These are phyloP conservation scores for Melanophora roralis DNA, from an alignment of 2,888 invertebrate genomes.

Conservation along the genomic window DNA sequence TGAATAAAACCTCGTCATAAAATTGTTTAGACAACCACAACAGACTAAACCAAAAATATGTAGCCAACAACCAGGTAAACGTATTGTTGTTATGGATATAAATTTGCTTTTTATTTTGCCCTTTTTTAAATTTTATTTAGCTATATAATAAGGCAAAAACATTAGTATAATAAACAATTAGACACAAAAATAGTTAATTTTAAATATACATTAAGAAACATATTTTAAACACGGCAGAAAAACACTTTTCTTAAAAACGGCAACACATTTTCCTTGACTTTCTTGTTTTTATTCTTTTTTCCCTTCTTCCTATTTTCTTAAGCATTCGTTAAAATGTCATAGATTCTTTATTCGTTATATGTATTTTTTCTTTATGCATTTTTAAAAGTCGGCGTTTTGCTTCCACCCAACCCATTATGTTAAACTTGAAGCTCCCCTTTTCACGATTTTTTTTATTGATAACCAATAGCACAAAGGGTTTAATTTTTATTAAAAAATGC, in stretches of 20 bases:
- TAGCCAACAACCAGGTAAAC: background rate
- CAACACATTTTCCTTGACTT: conserved; percentile 32
- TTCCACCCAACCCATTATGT: conserved; percentile 50
- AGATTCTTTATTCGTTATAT: conserved; percentile 48
- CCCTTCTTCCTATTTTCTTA: conserved; percentile 49
- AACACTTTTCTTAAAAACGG: background rate
- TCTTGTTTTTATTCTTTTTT: conserved; percentile 39
- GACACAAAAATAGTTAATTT: background rate
- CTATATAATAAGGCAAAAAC: conserved; percentile 3
- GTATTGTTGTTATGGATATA: conserved; percentile 21
- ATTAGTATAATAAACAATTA: conserved; percentile 12
- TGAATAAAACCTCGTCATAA: conserved; percentile 16
- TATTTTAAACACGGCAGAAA: too few relatives aligned
- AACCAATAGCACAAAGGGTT: too few relatives aligned
- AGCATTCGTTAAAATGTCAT: conserved; percentile 58
- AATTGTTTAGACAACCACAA: conserved; percentile 34
- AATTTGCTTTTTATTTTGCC: conserved; percentile 3
- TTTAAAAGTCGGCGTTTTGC: conserved; percentile 47
- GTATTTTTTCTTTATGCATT: conserved; percentile 40
- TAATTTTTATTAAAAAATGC: too few relatives aligned
- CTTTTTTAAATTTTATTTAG: conserved; percentile 4
- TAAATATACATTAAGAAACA: too few relatives aligned
- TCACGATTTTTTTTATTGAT: too few relatives aligned
- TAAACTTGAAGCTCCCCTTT: background rate
- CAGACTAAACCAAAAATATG: conserved; percentile 18